phyloP scores from a whole-genome alignment of 2,113 vertebrate genomes.

The Siniperca chuatsi region DNA sequence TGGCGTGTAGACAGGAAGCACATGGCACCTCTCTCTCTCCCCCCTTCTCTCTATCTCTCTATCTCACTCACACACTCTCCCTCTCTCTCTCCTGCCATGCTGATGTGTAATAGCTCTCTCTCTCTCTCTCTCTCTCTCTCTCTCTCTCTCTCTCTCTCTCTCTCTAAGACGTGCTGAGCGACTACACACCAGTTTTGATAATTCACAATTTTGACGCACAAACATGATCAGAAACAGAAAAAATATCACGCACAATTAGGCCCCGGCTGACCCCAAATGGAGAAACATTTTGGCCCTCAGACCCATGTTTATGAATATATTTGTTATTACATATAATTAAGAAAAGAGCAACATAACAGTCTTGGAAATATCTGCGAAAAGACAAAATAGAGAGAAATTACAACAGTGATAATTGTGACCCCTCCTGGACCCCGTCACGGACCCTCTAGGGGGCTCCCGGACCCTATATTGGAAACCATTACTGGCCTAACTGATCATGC shows the following conservation, averaged over 20 bases:
- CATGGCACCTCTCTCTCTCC: slow-evolving; percentile 83
- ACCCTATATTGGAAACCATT: slow-evolving; percentile 11
- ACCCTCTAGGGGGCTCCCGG: slow-evolving; percentile 27
- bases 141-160: background rate
- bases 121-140: background rate
- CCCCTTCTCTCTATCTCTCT: slow-evolving; percentile 67
- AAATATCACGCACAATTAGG: slow-evolving; percentile 24
- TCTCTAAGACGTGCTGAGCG: background rate
- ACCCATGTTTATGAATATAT: background rate
- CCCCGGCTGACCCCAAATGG: slow-evolving; percentile 27
- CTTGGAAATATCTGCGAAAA: background rate
- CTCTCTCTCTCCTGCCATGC: slow-evolving; percentile 61
- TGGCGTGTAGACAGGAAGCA: slow-evolving; percentile 82
- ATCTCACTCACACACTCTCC: slow-evolving; percentile 48
- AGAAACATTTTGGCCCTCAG: background rate
- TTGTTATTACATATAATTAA: background rate
- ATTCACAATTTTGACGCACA: slow-evolving; percentile 34
- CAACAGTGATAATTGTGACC: background rate
- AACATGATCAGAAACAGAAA: slow-evolving; percentile 40
- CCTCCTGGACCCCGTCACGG: background rate
- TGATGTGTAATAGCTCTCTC: slow-evolving; percentile 53
- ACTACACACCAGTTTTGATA: slow-evolving; percentile 14
- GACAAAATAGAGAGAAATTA: background rate
- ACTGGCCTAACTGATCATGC: slow-evolving; percentile 9
- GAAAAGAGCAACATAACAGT: background rate